Evolutionary conservation across 30 jellyfish, hydroid and myxozoan genomes (phyloP).

Genomic region (Aurelia coerulea): DNA sequence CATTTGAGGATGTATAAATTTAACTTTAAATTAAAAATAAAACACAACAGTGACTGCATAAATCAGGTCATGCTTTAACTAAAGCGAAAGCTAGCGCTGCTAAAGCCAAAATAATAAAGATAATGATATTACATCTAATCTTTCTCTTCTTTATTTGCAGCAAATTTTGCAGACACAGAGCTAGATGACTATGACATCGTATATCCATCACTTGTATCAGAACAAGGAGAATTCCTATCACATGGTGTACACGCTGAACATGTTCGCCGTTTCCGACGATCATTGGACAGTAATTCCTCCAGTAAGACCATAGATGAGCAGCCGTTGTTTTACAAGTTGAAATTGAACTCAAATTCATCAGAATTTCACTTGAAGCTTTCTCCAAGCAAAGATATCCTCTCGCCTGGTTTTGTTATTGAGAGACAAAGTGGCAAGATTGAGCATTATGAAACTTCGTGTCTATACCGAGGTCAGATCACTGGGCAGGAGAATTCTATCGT

Average conservation of each 20-base stretch:
- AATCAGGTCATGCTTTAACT: no score
- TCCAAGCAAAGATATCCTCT: constrained; percentile 27
- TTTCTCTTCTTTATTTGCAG: background rate
- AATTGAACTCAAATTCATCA: constrained; percentile 49
- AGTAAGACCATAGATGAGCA: constrained; percentile 20
- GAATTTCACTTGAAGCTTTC: constrained; percentile 49
- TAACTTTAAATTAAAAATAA: no score
- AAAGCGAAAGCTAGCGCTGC: no score
- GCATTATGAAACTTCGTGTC: constrained; percentile 35
- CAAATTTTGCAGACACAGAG: constrained; percentile 47
- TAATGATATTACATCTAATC: no score
- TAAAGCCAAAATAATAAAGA: no score
- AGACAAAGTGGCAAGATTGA: constrained; percentile 60
- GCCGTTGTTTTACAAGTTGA: constrained; percentile 38
- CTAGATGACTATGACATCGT: constrained; percentile 70
- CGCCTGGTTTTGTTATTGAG: constrained; percentile 76
- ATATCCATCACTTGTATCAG: constrained; percentile 63
- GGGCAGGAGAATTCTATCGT: constrained; percentile 70
- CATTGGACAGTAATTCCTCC: constrained; percentile 39
- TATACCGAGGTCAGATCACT: constrained; percentile 58
- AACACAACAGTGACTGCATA: no score
- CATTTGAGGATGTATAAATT: no score
- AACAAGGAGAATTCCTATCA: constrained; percentile 45
- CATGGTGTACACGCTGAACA: constrained; percentile 66
- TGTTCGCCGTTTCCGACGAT: constrained; percentile 73